Conservation (phyloP, 2,797 vertebrate genomes). For the Microctenopoma steveboyesi region DNA sequence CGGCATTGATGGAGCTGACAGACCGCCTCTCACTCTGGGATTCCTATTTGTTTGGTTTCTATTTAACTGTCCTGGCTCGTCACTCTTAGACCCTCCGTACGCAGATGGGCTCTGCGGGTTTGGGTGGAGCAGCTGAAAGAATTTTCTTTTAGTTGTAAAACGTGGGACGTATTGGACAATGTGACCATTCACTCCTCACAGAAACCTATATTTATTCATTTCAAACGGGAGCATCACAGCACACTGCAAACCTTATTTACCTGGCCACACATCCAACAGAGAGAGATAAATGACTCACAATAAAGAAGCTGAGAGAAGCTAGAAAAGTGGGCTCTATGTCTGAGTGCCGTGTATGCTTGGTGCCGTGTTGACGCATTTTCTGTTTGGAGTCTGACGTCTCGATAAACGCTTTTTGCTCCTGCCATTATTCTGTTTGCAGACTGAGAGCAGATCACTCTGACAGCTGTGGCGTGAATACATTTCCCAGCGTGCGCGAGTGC, state of each 20-base stretch:
- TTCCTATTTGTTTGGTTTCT: constrained; percentile 56
- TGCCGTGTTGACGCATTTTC: neutral
- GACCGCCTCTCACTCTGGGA: constrained; percentile 45
- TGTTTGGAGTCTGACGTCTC: neutral
- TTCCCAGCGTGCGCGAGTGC: constrained; percentile 21
- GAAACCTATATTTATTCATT: neutral
- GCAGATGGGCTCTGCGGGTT: constrained; percentile 57
- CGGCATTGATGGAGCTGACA: constrained; percentile 61
- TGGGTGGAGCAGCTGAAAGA: constrained; percentile 29
- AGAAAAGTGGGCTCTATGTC: neutral
- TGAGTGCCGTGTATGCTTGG: neutral
- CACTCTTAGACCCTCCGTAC: constrained; percentile 41
- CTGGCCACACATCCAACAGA: neutral
- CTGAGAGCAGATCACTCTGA: constrained; percentile 15
- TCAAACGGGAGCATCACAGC: neutral
- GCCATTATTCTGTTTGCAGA: constrained; percentile 15
- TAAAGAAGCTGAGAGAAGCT: neutral
- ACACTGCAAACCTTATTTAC: neutral
- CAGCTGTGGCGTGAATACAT: constrained; percentile 18
- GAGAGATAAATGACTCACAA: neutral
- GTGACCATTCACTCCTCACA: neutral
- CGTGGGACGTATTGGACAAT: neutral
- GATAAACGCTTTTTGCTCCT: neutral
- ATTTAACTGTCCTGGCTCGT: constrained; percentile 61
- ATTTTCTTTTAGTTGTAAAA: neutral